Base-by-base conservation (phyloP, 2,113 vertebrate genomes). In the Perca schrenkii region DNA sequence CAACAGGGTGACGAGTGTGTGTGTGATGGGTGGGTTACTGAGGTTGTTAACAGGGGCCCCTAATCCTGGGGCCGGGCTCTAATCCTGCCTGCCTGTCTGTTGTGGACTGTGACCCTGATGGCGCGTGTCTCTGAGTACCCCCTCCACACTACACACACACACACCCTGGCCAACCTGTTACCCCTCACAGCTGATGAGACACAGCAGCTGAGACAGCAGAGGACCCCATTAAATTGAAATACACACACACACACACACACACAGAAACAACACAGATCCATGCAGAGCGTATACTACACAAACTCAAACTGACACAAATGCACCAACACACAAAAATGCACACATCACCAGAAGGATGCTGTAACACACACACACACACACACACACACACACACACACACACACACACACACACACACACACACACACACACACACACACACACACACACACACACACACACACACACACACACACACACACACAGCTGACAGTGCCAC, bases 1-100 rank as follows among this genome's bases (percentile, higher is more conserved):
- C 74, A 79, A 63, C 79, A 82, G 54, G 56, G 36, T 34, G 54
- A 25, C 0, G 14, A 4, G 54, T 21, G 50, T 65, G 50, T 62
- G 63, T 82, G 64, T 22, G 66, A 57, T 77, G 83, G 54, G 64
- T 74, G 71, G 69, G 86, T 83, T 74, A 83, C 57, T 84, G 89
- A n/a, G 88, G 88, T 87, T 89, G 93, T 93, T 93, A 94, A 93
- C 90, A 90, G 89, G 82, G 90, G 79, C 85, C 89, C 86, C 89
- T 93, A 94, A 93, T 92, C 91, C 92, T 56, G 77, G 89, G 86
- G 87, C 91, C 80, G 73, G 78, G 74, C 74, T 89, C 88, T 95
- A 95, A 95, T 94, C 94, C 92, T 87, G 80, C 83, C 88, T 43
- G 90, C 85, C 57, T 89, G 83, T 91, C 82, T 72, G 86, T 47